Base-by-base conservation (phyloP, 2,888 invertebrate genomes). In the Cataglyphis rosenhaueri region DNA sequence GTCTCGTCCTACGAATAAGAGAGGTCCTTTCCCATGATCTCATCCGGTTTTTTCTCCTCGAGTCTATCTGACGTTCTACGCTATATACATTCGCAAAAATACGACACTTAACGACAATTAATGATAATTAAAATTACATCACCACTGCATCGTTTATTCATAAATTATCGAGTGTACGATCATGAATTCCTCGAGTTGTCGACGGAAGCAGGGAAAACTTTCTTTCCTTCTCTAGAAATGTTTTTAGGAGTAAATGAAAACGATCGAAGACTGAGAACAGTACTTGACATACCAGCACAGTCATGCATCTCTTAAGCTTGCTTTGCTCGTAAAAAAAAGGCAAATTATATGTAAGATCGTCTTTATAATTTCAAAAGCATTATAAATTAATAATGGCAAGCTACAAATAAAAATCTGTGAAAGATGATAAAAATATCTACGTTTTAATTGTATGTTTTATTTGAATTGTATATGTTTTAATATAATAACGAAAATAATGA, bases 1-100 rank as follows among this genome's bases (percentile, higher is more conserved):
- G 87, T 88, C 83, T 86, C 70, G 55, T 59, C 57, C 75, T 61
- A 68, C 83, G 71, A 84, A 86, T 79, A 75, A 82, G 78, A 74
- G 81, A 84, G 81, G 81, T 73, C 70, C 38, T 57, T 44, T 21
- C 44, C 44, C 29, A 74, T n/a, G 52, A 52, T 57, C 66, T 44
- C 35, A 35, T 57, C 44, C 44, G 15, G 41, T 18, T 55, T 10
- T 55, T 82, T 10, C 38, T 38, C 44, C 41, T 81, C 25, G 15
- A 15, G 15, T 15, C 18, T 5, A 25, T 18, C n/a, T 15, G 15
- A 15, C 10, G 38, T 35, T 57, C 29, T 1, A 32, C 48, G 48
- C n/a, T 4, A 32, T 2, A 12, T 25, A 18, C 25, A 21, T 29
- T 38, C 25, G 38, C 4, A 41, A 59, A 71, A 71, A 29, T 44